A percentile compares a stretch with the other conserved stretches of the same genome.
Evolutionary conservation across 2,888 invertebrate species (phyloP).

Genomic region (Antitype chi): DNA sequence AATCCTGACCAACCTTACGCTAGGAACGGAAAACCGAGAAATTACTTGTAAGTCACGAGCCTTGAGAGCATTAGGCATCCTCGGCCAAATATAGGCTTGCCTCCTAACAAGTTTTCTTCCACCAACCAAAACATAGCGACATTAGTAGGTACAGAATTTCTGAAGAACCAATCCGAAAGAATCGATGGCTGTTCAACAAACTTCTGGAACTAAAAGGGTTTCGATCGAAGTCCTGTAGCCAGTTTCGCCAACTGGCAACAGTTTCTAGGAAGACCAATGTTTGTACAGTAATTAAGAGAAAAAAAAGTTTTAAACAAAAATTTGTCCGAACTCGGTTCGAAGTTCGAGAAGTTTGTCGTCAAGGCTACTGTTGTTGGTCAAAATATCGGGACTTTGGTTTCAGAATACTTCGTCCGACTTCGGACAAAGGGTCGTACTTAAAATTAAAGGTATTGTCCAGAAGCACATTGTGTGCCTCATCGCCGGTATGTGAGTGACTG

Average conservation of each 20-base stretch:
- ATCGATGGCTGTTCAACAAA: conserved; percentile 50
- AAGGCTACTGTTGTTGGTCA: conserved; percentile 61
- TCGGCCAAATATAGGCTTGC: conserved; percentile 27
- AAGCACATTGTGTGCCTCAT: conserved; percentile 39
- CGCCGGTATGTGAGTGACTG: conserved; percentile 39
- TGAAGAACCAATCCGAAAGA: conserved; percentile 54
- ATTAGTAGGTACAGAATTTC: conserved; percentile 25
- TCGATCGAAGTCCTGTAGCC: conserved; percentile 39
- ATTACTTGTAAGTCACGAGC: conserved; percentile 40
- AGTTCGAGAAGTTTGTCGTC: conserved; percentile 62
- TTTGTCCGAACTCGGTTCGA: conserved; percentile 42
- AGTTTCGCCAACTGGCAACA: conserved; percentile 46
- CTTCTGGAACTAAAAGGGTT: conserved; percentile 49
- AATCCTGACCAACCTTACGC: conserved; percentile 6
- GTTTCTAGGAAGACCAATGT: conserved; percentile 58
- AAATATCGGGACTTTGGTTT: conserved; percentile 61
- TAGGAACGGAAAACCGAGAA: conserved; percentile 5
- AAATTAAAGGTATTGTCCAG: conserved; percentile 65
- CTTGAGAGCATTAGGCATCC: conserved; percentile 20
- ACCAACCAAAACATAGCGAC: conserved; percentile 27
- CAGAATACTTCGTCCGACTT: conserved; percentile 56
- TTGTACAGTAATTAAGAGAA: conserved; percentile 59
- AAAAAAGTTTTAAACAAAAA: conserved; percentile 56
- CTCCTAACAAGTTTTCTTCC: conserved; percentile 17
- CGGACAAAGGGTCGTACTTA: conserved; percentile 55